Evolutionary conservation across 2,113 vertebrate genomes (phyloP), one percentile per base, ranked within the genome.

Genomic region (Megaleporinus macrocephalus): DNA sequence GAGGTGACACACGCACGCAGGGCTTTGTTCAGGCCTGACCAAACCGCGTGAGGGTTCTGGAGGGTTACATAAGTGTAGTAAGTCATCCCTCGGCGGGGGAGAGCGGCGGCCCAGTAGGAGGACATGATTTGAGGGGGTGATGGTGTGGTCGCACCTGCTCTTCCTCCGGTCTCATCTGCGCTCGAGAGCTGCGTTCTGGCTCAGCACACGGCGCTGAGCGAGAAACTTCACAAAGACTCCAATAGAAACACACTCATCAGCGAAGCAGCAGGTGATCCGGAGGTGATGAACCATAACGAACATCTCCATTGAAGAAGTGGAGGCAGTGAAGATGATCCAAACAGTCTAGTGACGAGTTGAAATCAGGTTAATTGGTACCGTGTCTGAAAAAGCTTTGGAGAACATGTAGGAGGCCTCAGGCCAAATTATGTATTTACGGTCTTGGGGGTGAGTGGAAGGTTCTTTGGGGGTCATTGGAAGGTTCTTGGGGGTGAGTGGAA

Each of bases 121-220:
- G 73, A 83, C 82, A 83, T 90, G 89, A 89, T 92, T 93, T 93
- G 91, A 91, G 92, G 92, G 88, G 93, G 93, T 84, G 89, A 88
- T 87, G 89, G 84, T 84, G 86, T 90, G 87, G 82, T 89, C 85
- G 81, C 73, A 78, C 92, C 88, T 73, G 80, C 87, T 89, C 88
- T 87, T 88, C 49, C 80, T 86, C 83, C 89, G 89, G n/a, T 89
- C 79, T 87, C 83, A 90, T 90, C 89, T 85, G 88, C 81, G 80
- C 86, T 62, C 24, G 49, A 53, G 84, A 66, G 69, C 85, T 79
- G 74, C 83, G 86, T 89, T 90, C 80, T 88, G 79, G 70, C 75
- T 83, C 74, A 30, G 82, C 73, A 76, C 44, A 41, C 59, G n/a
- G 76, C 78, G 30, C 73, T 18, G 69, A 27, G 78, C 75, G 82